phyloP scores from a whole-genome alignment of 2,113 vertebrate genomes.

The Sialia sialis region DNA sequence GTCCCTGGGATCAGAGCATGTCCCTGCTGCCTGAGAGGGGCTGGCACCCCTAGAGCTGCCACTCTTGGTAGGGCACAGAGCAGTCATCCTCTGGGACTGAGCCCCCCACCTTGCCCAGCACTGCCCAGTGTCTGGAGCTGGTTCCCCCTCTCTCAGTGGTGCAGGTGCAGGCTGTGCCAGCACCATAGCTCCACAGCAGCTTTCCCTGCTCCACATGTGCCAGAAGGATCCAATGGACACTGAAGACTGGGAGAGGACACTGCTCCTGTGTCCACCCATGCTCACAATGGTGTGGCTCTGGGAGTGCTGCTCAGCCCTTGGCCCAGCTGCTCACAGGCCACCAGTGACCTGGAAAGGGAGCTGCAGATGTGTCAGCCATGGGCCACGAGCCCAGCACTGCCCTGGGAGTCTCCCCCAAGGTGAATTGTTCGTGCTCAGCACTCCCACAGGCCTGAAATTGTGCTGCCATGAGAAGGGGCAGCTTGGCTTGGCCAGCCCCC shows the following conservation, averaged over 20 bases:
- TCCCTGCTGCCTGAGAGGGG: not conserved
- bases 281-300: not conserved
- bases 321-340: not conserved
- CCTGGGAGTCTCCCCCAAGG: not conserved
- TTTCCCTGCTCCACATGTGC: rapidly evolving
- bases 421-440: not conserved
- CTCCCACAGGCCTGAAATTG: not conserved
- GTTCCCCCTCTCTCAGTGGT: rapidly evolving
- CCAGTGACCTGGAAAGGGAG: constrained; percentile 19
- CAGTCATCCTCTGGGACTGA: not conserved
- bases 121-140: not conserved
- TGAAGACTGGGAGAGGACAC: not conserved
- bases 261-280: not conserved
- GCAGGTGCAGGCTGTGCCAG: not conserved
- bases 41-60: rapidly evolving
- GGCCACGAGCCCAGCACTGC: not conserved
- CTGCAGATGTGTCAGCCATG: rapidly evolving
- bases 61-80: not conserved
- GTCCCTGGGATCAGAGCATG: not conserved
- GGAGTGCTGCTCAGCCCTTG: not conserved
- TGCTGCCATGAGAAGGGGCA: not conserved
- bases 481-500: not conserved
- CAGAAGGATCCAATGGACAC: not conserved
- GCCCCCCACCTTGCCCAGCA: not conserved
- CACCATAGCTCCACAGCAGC: not conserved